Evolutionary conservation across 2,797 vertebrate genomes (phyloP).

Genomic region (Schizopygopsis malacanthus): DNA sequence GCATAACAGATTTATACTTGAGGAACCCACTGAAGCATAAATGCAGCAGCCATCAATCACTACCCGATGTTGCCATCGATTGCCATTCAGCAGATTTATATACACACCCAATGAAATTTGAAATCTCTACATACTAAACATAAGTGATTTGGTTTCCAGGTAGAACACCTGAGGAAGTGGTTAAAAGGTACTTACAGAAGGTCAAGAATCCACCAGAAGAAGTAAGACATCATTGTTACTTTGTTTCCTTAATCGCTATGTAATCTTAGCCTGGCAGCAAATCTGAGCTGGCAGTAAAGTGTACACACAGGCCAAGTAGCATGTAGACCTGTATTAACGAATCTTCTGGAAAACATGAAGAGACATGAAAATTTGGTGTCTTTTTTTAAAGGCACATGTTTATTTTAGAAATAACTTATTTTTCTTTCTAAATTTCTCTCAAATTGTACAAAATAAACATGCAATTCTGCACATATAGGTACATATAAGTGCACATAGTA

Average conservation of each 20-base stretch:
- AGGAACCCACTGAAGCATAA: slow-evolving; percentile 79
- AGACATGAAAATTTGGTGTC: background rate
- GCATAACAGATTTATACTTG: slow-evolving; percentile 59
- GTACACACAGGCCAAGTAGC: background rate
- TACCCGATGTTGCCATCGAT: background rate
- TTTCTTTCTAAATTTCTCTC: background rate
- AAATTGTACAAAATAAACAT: background rate
- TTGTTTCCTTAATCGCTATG: background rate
- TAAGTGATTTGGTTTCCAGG: slow-evolving; percentile 70
- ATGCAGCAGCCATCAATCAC: background rate
- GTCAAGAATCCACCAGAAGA: slow-evolving; percentile 90
- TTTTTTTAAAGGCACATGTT: background rate
- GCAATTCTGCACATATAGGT: background rate
- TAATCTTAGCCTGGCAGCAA: background rate
- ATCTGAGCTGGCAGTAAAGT: background rate
- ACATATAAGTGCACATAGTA: background rate
- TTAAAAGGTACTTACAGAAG: slow-evolving; percentile 94
- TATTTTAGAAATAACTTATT: background rate
- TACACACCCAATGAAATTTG: background rate
- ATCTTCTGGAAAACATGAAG: background rate
- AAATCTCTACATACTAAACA: background rate
- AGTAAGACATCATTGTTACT: slow-evolving; percentile 71
- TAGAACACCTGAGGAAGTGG: slow-evolving; percentile 91
- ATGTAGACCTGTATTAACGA: background rate
- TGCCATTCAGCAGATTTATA: background rate